Conservation (phyloP, 2,113 vertebrate genomes). For the Orientallactaga bullata region DNA sequence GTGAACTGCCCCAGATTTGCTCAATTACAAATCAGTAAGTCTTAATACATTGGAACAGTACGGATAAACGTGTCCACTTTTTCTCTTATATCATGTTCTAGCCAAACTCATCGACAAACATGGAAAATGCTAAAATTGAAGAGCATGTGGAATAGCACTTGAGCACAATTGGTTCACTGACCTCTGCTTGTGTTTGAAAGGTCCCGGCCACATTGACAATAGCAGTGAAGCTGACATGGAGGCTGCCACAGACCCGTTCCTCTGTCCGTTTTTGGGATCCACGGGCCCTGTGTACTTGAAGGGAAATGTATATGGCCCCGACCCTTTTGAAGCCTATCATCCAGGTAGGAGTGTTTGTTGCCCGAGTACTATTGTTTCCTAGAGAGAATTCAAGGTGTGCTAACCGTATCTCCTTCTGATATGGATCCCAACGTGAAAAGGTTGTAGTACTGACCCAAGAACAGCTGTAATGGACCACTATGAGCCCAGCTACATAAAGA, state of each 20-base stretch:
- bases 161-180: neutral
- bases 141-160: neutral
- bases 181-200: conserved; percentile 83
- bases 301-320: conserved; percentile 88
- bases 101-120: neutral
- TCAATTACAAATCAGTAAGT: neutral
- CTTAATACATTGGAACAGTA: neutral
- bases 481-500: conserved; percentile 87
- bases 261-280: conserved; percentile 92
- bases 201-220: conserved; percentile 92
- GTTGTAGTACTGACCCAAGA: conserved; percentile 88
- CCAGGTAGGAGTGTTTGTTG: conserved; percentile 80
- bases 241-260: conserved; percentile 90
- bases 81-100: neutral
- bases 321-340: conserved; percentile 85
- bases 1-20: neutral
- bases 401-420: conserved; percentile 44
- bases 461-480: conserved; percentile 86
- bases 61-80: neutral
- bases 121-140: neutral
- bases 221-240: conserved; percentile 95
- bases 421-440: conserved; percentile 81
- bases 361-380: neutral
- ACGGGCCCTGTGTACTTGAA: conserved; percentile 89
- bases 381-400: neutral